Evolutionary conservation across 1,140 invertebrate species (phyloP).

Genomic region (Adelges cooleyi): DNA sequence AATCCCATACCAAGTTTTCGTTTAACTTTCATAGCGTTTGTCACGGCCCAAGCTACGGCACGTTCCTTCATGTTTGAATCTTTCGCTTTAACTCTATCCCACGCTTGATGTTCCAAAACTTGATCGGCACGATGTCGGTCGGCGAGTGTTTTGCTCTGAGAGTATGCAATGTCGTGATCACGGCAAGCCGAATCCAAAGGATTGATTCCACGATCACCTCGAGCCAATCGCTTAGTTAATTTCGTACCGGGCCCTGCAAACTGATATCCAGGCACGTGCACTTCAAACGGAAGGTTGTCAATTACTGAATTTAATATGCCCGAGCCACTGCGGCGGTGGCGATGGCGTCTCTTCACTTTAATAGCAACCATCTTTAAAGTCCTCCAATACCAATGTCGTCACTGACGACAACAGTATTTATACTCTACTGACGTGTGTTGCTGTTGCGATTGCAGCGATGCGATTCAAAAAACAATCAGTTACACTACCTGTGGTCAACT

Average conservation of each 20-base stretch:
- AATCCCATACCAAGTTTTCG: constrained; percentile 35
- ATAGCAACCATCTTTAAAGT: too few species aligned
- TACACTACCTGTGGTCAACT: too few species aligned
- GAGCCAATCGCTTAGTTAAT: constrained; percentile 37
- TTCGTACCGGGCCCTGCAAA: constrained; percentile 41
- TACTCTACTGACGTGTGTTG: too few species aligned
- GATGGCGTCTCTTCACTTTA: too few species aligned
- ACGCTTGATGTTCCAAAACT: constrained; percentile 37
- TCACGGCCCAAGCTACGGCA: constrained; percentile 34
- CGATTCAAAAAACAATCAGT: too few species aligned
- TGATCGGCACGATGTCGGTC: constrained; percentile 38
- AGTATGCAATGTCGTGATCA: constrained; percentile 41
- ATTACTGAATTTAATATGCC: constrained; percentile 37
- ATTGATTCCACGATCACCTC: constrained; percentile 40
- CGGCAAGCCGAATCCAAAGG: constrained; percentile 39
- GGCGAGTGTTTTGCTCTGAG: constrained; percentile 35
- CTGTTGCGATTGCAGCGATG: too few species aligned
- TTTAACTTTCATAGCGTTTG: constrained; percentile 37
- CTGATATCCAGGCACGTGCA: constrained; percentile 31
- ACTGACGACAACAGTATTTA: too few species aligned
- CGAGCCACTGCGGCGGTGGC: constrained; percentile 25
- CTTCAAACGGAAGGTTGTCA: constrained; percentile 39
- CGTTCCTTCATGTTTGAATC: constrained; percentile 37
- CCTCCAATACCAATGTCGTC: background rate
- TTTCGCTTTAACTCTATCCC: constrained; percentile 36